Percentiles rank a stretch among this genome's conserved stretches.
These are phyloP conservation scores for Stegophylla sp. DNA, from an alignment of 2,888 invertebrate species.

Conservation along the genomic window DNA sequence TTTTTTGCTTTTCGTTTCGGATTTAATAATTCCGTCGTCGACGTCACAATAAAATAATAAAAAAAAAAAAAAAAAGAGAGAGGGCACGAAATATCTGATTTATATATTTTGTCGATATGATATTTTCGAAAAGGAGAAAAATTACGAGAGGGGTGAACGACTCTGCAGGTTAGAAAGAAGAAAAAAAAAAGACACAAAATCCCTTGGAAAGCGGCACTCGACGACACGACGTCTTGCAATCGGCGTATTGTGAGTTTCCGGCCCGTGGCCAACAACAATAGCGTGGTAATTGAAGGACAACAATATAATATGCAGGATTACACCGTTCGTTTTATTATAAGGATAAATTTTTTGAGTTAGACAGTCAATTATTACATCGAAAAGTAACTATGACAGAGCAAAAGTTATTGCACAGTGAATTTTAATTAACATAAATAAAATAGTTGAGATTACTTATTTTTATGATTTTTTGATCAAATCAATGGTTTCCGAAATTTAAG, in stretches of 20 bases:
- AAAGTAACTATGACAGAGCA: no score
- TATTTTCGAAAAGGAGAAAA: slow-evolving; percentile 37
- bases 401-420: no score
- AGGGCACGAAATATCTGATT: slow-evolving; percentile 47
- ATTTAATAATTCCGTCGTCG: slow-evolving; percentile 56
- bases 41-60: slow-evolving; percentile 34
- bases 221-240: slow-evolving; percentile 25
- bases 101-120: slow-evolving; percentile 56
- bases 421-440: no score
- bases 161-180: slow-evolving; percentile 1
- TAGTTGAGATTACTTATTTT: no score
- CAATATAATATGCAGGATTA: slow-evolving; percentile 36
- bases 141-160: not conserved
- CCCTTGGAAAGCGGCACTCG: slow-evolving; percentile 47
- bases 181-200: slow-evolving; percentile 32
- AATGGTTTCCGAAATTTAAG: no score
- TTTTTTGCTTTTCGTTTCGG: slow-evolving; percentile 17
- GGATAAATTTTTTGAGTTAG: no score
- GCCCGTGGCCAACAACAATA: slow-evolving; percentile 29
- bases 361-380: not conserved
- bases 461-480: no score
- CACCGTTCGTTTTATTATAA: slow-evolving; percentile 38
- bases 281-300: slow-evolving; percentile 40
- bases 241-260: slow-evolving; percentile 18
- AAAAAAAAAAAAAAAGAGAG: slow-evolving; percentile 18